These are phyloP conservation scores for Ernsta delagoae DNA, from an alignment of 2,888 invertebrate species.

Conservation along the genomic window DNA sequence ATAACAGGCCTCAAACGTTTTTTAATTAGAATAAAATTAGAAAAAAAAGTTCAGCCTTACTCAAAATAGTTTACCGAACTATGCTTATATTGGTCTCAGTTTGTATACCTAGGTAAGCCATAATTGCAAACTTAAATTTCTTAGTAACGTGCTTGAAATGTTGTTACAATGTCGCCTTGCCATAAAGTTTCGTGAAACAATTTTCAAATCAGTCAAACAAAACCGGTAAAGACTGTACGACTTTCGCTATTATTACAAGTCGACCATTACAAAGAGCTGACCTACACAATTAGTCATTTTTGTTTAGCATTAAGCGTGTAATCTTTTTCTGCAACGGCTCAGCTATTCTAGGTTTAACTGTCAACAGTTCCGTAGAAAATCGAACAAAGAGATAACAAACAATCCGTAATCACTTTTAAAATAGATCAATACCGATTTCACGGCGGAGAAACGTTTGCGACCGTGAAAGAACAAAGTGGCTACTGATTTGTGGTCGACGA, in stretches of 20 bases:
- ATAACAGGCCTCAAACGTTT: no score
- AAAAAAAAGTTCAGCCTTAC: not conserved
- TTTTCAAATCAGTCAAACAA: conserved; percentile 45
- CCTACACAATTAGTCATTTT: conserved; percentile 63
- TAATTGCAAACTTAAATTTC: conserved; percentile 29
- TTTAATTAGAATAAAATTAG: no score
- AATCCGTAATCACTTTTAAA: conserved; percentile 70
- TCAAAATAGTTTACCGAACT: not conserved
- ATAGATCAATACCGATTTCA: conserved; percentile 66
- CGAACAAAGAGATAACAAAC: conserved; percentile 62
- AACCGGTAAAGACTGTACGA: conserved; percentile 45
- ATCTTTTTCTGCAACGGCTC: conserved; percentile 55
- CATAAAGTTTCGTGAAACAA: conserved; percentile 31
- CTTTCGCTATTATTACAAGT: conserved; percentile 42
- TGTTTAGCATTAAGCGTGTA: conserved; percentile 64
- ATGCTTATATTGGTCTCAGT: not conserved
- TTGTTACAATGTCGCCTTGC: conserved; percentile 27
- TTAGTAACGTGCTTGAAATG: conserved; percentile 30
- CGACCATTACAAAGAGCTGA: conserved; percentile 54
- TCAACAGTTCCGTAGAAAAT: conserved; percentile 52
- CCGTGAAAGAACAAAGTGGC: conserved; percentile 77
- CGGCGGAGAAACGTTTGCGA: conserved; percentile 60
- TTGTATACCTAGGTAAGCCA: conserved; percentile 1
- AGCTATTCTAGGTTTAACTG: conserved; percentile 52
- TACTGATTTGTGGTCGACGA: conserved; percentile 75